These are phyloP conservation scores for Drosophila greeni DNA, from an alignment of 2,888 invertebrate genomes.

Conservation along the genomic window DNA sequence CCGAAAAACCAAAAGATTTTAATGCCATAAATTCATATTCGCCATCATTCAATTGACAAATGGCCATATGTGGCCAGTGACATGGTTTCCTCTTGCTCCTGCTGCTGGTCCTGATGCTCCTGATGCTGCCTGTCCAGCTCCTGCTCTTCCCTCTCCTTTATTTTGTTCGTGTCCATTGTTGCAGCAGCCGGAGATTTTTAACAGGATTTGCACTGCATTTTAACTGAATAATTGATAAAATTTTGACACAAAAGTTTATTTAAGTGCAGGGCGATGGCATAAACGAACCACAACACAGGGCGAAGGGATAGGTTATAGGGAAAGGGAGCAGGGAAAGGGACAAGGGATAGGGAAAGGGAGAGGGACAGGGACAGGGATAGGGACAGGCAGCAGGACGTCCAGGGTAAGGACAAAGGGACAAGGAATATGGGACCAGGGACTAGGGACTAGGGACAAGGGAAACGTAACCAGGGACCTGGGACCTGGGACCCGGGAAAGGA, in stretches of 20 bases:
- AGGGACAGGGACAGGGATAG: too few relatives aligned
- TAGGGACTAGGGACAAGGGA: neutral
- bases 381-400: too few relatives aligned
- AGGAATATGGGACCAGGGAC: too few relatives aligned
- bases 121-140: too few relatives aligned
- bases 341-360: neutral
- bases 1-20: slow-evolving; percentile 54
- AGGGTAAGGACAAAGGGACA: too few relatives aligned
- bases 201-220: slow-evolving; percentile 60
- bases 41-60: slow-evolving; percentile 68
- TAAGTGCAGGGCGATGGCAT: slow-evolving; percentile 41
- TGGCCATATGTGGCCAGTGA: slow-evolving; percentile 48
- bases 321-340: neutral
- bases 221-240: slow-evolving; percentile 65
- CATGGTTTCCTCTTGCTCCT: slow-evolving; percentile 19
- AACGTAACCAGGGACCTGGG: too few relatives aligned
- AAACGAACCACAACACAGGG: slow-evolving; percentile 16
- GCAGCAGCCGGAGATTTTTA: slow-evolving; percentile 25
- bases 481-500: too few relatives aligned
- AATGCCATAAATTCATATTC: slow-evolving; percentile 58
- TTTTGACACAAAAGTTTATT: slow-evolving; percentile 60
- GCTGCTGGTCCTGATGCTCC: neutral
- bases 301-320: neutral
- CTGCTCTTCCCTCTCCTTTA: neutral
- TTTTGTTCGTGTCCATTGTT: slow-evolving; percentile 11